These are phyloP conservation scores for Vombatus ursinus DNA, from an alignment of 2,113 vertebrate genomes.

Conservation along the genomic window DNA sequence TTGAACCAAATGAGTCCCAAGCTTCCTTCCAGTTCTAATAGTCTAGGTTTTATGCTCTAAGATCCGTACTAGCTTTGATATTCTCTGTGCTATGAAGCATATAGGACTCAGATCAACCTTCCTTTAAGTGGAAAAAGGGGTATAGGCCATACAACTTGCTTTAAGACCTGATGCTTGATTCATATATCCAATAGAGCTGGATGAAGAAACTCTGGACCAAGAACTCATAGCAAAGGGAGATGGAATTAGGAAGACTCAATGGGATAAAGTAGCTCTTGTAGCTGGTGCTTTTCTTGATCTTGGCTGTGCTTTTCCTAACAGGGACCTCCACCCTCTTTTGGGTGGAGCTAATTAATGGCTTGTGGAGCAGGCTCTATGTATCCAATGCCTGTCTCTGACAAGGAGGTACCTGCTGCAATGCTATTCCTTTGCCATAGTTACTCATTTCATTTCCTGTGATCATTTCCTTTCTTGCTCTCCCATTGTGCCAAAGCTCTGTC, in stretches of 20 bases:
- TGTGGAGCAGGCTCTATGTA: background rate
- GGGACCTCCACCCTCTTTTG: background rate
- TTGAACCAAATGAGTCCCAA: background rate
- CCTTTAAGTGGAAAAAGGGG: background rate
- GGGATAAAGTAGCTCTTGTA: background rate
- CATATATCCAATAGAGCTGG: background rate
- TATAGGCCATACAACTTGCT: background rate
- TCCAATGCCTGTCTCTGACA: background rate
- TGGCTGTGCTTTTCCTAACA: background rate
- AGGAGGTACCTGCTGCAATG: background rate
- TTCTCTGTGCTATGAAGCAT: background rate
- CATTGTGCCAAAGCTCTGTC: background rate
- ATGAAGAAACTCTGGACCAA: background rate
- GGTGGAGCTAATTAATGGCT: background rate
- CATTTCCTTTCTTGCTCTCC: background rate
- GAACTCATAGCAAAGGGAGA: background rate
- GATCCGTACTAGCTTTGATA: background rate
- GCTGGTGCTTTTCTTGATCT: background rate
- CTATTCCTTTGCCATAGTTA: background rate
- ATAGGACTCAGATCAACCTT: background rate
- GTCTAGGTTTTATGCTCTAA: background rate
- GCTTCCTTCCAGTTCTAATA: background rate
- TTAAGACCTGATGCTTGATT: background rate
- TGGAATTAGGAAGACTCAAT: background rate
- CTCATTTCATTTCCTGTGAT: background rate